Conservation (phyloP, 2,888 invertebrate species). For the Gymnocheta viridis region DNA sequence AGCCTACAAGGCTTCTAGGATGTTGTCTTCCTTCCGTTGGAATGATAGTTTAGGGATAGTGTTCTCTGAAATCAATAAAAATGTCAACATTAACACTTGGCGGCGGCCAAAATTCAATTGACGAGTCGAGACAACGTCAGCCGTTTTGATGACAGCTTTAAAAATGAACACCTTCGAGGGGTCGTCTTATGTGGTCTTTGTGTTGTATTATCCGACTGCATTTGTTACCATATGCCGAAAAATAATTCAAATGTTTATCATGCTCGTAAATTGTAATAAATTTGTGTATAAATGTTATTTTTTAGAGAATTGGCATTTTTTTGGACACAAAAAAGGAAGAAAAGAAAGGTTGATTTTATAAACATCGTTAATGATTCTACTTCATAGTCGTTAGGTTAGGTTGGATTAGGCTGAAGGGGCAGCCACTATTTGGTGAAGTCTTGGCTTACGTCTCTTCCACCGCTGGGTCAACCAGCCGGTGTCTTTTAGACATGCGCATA, state of each 20-base stretch:
- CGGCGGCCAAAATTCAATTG: slow-evolving; percentile 45
- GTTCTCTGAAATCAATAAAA: slow-evolving; percentile 20
- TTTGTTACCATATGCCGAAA: not conserved
- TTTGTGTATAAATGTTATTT: not conserved
- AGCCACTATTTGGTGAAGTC: too few species aligned
- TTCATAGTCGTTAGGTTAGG: too few species aligned
- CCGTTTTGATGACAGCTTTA: slow-evolving; percentile 11
- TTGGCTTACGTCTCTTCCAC: too few species aligned
- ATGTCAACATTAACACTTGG: slow-evolving; percentile 57
- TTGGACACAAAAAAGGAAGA: too few species aligned
- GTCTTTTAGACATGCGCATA: too few species aligned
- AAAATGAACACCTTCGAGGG: slow-evolving; percentile 41
- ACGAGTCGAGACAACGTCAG: slow-evolving; percentile 24
- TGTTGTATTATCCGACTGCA: not conserved
- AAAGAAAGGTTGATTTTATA: too few species aligned
- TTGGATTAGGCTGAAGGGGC: too few species aligned
- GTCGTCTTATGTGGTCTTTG: slow-evolving; percentile 26
- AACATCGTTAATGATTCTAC: too few species aligned
- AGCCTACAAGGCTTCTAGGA: slow-evolving; percentile 20
- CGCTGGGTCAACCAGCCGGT: too few species aligned
- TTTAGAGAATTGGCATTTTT: not conserved
- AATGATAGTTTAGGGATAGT: not conserved
- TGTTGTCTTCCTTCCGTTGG: slow-evolving; percentile 5
- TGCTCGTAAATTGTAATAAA: not conserved
- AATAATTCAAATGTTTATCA: not conserved